Evolutionary conservation across 2,888 invertebrate species (phyloP).

Genomic region (Griposia aprilina): DNA sequence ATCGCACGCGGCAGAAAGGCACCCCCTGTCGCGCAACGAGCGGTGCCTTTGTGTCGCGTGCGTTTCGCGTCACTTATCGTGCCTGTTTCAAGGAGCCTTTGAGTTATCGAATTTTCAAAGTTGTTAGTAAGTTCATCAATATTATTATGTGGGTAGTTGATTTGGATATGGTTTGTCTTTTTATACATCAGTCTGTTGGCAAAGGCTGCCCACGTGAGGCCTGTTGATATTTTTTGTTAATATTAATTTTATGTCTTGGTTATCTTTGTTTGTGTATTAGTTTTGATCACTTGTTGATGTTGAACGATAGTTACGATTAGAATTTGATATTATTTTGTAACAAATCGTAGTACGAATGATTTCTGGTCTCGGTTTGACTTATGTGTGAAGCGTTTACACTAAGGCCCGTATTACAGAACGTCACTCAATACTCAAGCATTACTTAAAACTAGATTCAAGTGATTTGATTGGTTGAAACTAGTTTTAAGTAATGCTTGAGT

Average conservation of each 20-base stretch:
- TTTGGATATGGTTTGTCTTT: not conserved
- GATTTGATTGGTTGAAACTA: no score
- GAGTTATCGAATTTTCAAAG: not conserved
- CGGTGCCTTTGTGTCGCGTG: no score
- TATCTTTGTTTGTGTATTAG: not conserved
- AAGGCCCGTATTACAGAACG: no score
- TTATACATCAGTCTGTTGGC: not conserved
- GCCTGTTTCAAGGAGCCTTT: no score
- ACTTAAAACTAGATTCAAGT: no score
- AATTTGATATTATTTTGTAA: not conserved
- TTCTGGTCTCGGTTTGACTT: not conserved
- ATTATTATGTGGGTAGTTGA: conserved; percentile 31
- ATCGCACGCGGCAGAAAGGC: no score
- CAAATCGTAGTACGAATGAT: not conserved
- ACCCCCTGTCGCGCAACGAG: no score
- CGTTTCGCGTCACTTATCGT: no score
- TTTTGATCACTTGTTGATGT: not conserved
- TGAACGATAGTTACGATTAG: not conserved
- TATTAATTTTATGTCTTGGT: not conserved
- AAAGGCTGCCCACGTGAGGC: conserved; percentile 8
- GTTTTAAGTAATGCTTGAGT: no score
- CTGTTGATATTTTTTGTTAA: conserved; percentile 7
- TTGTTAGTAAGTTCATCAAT: conserved; percentile 9
- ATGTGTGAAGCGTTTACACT: not conserved
- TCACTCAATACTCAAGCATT: no score